Percentiles rank a stretch among this genome's conserved stretches.
Conservation (phyloP, 1,140 invertebrate genomes). For the Drosophila elegans region DNA sequence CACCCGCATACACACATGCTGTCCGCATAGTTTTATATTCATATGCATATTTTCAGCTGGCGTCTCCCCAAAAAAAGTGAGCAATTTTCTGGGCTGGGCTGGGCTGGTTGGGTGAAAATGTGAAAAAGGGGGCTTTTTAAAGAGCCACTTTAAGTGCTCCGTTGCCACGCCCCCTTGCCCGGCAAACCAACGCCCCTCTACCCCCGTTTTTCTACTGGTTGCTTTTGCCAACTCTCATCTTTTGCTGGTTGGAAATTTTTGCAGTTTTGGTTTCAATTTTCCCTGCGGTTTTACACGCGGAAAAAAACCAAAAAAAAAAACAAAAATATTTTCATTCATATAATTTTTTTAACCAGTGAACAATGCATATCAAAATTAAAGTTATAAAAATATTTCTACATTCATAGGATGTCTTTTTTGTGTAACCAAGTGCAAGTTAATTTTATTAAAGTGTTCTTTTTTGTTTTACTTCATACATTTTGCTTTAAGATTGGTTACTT, state of each 20-base stretch:
- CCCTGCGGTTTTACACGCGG: slow-evolving; percentile 23
- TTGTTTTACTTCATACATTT: too few relatives aligned
- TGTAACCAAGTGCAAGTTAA: too few relatives aligned
- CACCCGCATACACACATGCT: slow-evolving; percentile 41
- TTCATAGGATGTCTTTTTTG: too few relatives aligned
- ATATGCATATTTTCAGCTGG: slow-evolving; percentile 67
- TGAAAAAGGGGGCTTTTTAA: slow-evolving; percentile 50
- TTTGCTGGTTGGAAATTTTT: slow-evolving; percentile 13
- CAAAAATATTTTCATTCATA: background rate
- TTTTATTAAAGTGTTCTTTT: too few relatives aligned
- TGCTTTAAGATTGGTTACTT: too few relatives aligned
- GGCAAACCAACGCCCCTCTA: slow-evolving; percentile 10
- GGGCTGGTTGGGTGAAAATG: background rate
- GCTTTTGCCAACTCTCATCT: slow-evolving; percentile 33
- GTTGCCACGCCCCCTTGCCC: slow-evolving; percentile 9
- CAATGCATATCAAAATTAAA: background rate
- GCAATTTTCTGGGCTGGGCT: slow-evolving; percentile 28
- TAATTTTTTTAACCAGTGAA: background rate
- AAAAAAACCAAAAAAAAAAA: background rate
- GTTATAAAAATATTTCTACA: too few relatives aligned
- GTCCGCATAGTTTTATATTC: slow-evolving; percentile 77
- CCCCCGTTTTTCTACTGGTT: slow-evolving; percentile 11
- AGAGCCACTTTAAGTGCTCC: slow-evolving; percentile 46
- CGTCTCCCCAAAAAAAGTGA: slow-evolving; percentile 19
- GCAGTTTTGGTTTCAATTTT: slow-evolving; percentile 37